Base-by-base conservation (phyloP, 1,140 invertebrate genomes). In the Oncopodura yosiiana region DNA sequence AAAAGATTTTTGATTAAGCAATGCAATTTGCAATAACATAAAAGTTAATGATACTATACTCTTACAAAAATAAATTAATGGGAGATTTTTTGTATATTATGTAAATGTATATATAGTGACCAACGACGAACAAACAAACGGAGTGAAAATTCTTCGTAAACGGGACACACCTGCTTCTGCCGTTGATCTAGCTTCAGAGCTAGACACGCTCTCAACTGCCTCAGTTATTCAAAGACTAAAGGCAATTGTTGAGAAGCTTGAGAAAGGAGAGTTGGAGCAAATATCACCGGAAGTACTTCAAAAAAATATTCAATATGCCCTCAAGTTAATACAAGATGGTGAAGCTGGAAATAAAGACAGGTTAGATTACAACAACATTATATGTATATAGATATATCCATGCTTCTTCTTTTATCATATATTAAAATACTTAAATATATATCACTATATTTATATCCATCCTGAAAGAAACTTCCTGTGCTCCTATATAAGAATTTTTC, bases 61-160 rank as follows among this genome's bases (percentile, higher is more conserved):
- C n/a, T n/a, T n/a, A n/a, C n/a, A n/a, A n/a, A n/a, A n/a, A 29
- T 30, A 21, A 14, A n/a, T 18, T 29, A 48, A 30, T 30, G 29
- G 27, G 19, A 32, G 23, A 34, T 23, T 18, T 19, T 48, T 29
- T 32, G 34, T 49, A 23, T 11, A 48, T 12, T 27, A 48, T 48
- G 26, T 36, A 23, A 48, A 11, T 6, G 38, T 19, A 24, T 18
- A 36, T 62, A 14, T 41, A 61, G 59, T 61, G 16, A 39, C 62
- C 2, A 61, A 61, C 53, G 62, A 64, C 24, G 62, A 64, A 45
- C 59, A 52, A 24, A 61, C 62, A 16, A 64, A 64, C 39, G 62
- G 62, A 29, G 50, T 64, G 18, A 64, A 64, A 51, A 64, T 64
- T 18, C 48, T 64, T 24, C 45, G 62, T 3, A 58, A 58, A 29